Conservation (phyloP, 2,797 vertebrate species). For the Hafferia zeledoni region DNA sequence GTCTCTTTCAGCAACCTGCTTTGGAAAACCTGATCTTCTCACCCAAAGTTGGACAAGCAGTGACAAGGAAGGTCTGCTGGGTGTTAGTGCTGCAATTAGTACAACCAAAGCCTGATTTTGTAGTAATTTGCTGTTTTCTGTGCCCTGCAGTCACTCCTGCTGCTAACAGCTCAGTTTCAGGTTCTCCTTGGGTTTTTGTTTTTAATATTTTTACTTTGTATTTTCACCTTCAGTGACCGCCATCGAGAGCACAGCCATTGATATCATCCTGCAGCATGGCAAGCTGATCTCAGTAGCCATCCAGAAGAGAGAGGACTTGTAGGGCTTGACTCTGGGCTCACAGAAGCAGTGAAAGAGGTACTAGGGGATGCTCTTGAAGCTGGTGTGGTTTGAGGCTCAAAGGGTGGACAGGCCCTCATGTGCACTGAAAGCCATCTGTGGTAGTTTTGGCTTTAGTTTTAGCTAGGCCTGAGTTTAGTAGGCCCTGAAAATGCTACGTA, state of each 20-base stretch:
- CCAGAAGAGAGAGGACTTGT: neutral
- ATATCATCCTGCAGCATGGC: constrained; percentile 68
- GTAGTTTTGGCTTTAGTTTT: too few species aligned
- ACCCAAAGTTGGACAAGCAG: neutral
- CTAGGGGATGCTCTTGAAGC: neutral
- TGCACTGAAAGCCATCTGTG: neutral
- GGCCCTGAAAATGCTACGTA: too few species aligned
- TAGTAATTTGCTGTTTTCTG: neutral
- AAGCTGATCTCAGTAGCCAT: constrained; percentile 68
- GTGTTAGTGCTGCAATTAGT: neutral
- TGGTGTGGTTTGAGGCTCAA: neutral
- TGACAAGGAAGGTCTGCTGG: neutral
- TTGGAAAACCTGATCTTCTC: neutral
- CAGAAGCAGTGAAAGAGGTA: constrained; percentile 72
- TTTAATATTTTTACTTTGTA: neutral
- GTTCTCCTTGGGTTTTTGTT: neutral
- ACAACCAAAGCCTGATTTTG: neutral
- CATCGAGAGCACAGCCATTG: constrained; percentile 56
- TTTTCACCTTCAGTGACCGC: constrained; percentile 61
- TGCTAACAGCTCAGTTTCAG: neutral
- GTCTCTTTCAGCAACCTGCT: neutral
- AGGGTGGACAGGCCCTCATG: neutral
- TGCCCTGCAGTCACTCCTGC: neutral
- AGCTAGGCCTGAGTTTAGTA: too few species aligned
- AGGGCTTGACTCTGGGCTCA: neutral